phyloP scores from a whole-genome alignment of 2,888 invertebrate species.

The Drosophila robusta region DNA sequence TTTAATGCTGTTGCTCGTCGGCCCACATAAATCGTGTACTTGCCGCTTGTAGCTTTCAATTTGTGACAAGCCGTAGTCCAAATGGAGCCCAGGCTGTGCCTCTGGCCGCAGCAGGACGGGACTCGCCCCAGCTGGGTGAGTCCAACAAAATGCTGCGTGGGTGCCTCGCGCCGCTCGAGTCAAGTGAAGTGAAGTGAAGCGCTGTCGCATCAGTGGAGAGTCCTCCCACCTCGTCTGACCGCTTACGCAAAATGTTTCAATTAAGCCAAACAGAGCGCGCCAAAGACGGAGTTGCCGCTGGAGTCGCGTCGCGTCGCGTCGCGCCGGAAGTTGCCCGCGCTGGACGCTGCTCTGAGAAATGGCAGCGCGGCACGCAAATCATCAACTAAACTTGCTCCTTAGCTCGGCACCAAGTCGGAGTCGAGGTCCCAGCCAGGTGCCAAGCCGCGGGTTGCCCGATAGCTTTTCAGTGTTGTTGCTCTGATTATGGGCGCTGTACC shows the following conservation, averaged over 20 bases:
- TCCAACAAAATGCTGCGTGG: slow-evolving; percentile 72
- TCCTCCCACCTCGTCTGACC: slow-evolving; percentile 61
- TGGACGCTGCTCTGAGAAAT: slow-evolving; percentile 65
- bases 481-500: slow-evolving; percentile 53
- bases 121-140: slow-evolving; percentile 34
- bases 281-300: slow-evolving; percentile 11
- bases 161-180: slow-evolving; percentile 38
- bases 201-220: slow-evolving; percentile 33
- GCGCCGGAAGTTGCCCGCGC: slow-evolving; percentile 65
- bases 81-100: slow-evolving; percentile 31
- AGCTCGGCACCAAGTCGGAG: slow-evolving; percentile 2
- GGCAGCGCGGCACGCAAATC: slow-evolving; percentile 72
- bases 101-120: slow-evolving; percentile 1
- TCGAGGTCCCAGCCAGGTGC: background rate
- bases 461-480: slow-evolving; percentile 32
- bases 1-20: slow-evolving; percentile 62
- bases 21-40: slow-evolving; percentile 81
- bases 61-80: slow-evolving; percentile 71
- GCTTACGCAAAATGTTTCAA: slow-evolving; percentile 80
- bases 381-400: slow-evolving; percentile 45
- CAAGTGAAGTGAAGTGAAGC: slow-evolving; percentile 31
- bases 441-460: slow-evolving; percentile 51
- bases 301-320: background rate
- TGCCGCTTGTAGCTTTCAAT: slow-evolving; percentile 81
- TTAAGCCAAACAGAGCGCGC: slow-evolving; percentile 56